Evolutionary conservation across 2,797 vertebrate genomes (phyloP).

Genomic region (Cirrhinus molitorella): DNA sequence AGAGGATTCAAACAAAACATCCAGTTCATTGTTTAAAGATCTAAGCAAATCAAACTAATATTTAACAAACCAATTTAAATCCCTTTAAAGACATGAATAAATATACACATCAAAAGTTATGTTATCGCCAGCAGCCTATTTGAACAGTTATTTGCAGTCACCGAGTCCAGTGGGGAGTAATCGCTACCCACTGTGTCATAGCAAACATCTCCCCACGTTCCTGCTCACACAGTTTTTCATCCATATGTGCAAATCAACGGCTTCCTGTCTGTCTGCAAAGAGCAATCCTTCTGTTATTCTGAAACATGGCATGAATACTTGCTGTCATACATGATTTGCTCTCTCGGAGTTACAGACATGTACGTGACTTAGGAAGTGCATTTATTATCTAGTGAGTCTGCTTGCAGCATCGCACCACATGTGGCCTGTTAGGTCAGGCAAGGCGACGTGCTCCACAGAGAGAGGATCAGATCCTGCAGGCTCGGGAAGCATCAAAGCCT

Average conservation of each 20-base stretch:
- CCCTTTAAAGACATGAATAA: constrained; percentile 18
- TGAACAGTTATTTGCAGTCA: constrained; percentile 27
- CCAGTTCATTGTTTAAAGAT: neutral
- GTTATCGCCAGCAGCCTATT: constrained; percentile 9
- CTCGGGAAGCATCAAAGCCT: constrained; percentile 39
- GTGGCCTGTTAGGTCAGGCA: constrained; percentile 43
- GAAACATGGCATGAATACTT: constrained; percentile 21
- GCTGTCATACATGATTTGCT: constrained; percentile 15
- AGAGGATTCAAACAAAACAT: neutral
- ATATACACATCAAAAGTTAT: constrained; percentile 29
- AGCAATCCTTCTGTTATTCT: constrained; percentile 2
- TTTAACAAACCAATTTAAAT: constrained; percentile 17
- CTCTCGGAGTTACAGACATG: constrained; percentile 15
- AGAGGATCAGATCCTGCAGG: constrained; percentile 46
- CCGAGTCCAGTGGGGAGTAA: constrained; percentile 20
- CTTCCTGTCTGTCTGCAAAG: constrained; percentile 41
- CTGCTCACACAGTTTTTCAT: constrained; percentile 41
- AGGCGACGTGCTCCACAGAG: constrained; percentile 40
- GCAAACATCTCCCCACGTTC: constrained; percentile 25
- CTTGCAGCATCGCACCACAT: constrained; percentile 37
- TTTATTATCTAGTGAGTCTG: constrained; percentile 40
- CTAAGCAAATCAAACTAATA: constrained; percentile 17
- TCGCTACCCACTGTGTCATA: constrained; percentile 18
- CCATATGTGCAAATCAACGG: constrained; percentile 46
- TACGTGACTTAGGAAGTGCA: constrained; percentile 17